Percentiles rank a stretch among this genome's conserved stretches.
Evolutionary conservation across 2,797 vertebrate species (phyloP).

Genomic region (Lithobates pipiens): DNA sequence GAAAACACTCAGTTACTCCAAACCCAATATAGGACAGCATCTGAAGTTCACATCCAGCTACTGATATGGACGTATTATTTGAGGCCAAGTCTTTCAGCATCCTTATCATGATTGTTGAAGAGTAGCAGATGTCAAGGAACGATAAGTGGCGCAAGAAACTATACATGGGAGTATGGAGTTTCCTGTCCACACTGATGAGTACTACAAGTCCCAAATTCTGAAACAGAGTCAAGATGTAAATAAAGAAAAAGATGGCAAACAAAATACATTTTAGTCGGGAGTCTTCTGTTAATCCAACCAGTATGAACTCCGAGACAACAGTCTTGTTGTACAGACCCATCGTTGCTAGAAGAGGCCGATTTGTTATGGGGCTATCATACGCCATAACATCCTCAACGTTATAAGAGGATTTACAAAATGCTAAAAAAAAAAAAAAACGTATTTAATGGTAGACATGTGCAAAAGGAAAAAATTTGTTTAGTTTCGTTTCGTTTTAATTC

Average conservation of each 20-base stretch:
- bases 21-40: constrained; percentile 60
- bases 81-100: constrained; percentile 50
- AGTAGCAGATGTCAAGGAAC: constrained; percentile 65
- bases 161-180: constrained; percentile 63
- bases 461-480: too few relatives aligned
- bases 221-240: constrained; percentile 52
- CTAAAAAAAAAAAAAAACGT: constrained; percentile 51
- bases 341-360: too few relatives aligned
- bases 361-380: too few relatives aligned
- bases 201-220: constrained; percentile 63
- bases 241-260: constrained; percentile 42
- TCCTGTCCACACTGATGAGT: constrained; percentile 56
- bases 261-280: constrained; percentile 52
- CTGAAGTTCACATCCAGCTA: constrained; percentile 56
- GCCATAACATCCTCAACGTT: too few relatives aligned
- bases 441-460: too few relatives aligned
- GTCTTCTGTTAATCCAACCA: constrained; percentile 61
- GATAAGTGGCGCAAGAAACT: constrained; percentile 65
- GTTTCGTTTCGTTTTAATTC: too few relatives aligned
- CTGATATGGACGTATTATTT: constrained; percentile 58
- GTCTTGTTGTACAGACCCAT: constrained; percentile 62
- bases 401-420: neutral
- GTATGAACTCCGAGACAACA: constrained; percentile 61
- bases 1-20: constrained; percentile 66
- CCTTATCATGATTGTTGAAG: constrained; percentile 59